Base-by-base conservation (phyloP, 2,888 invertebrate species). In the Xestoiulus laeticollis region DNA sequence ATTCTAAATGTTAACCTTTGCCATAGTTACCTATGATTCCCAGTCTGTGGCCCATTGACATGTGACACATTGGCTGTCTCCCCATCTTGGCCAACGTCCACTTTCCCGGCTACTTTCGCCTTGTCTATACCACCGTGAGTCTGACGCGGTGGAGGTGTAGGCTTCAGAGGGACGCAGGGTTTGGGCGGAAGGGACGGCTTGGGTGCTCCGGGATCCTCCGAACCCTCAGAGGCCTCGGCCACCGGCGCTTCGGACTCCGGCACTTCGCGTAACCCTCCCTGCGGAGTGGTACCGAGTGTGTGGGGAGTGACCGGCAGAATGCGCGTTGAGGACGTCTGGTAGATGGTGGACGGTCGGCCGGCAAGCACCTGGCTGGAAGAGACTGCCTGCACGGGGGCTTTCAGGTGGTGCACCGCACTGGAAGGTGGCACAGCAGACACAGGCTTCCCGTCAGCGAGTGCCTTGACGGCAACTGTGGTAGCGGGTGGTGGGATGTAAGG, bases 141-240 rank as follows among this genome's bases (percentile, higher is more conserved):
- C 90, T 93, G 94, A 88, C 94, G 91, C 0, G 94, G 94, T 0
- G 94, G 94, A 22, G 94, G 93, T 89, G 94, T 92, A 0, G 93
- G 93, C 89, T 92, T 92, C 30, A 89, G 89, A 16, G 90, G 90
- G 22, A 90, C 87, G 44, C 91, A 90, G 43, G 93, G 91, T 88
- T 92, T 92, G 6, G 92, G 92, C 43, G 92, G 93, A 86, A 95
- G 94, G 26, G 94, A 94, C 85, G 97, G 97, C 93, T 97, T 97
- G 14, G 96, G 96, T 89, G 96, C 86, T 16, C 43, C 43, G 1
- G 83, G 43, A 19, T 38, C 16, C 19, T 83, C 84, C 10, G 16
- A 14, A 12, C n/a, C 84, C 12, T 87, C 78, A 1, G 26, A 26
- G 22, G 16, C 85, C 22, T 53, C 85, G 12, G 59, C 33, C 3